Evolutionary conservation across 2,113 vertebrate species (phyloP).

Genomic region (Mobula birostris): DNA sequence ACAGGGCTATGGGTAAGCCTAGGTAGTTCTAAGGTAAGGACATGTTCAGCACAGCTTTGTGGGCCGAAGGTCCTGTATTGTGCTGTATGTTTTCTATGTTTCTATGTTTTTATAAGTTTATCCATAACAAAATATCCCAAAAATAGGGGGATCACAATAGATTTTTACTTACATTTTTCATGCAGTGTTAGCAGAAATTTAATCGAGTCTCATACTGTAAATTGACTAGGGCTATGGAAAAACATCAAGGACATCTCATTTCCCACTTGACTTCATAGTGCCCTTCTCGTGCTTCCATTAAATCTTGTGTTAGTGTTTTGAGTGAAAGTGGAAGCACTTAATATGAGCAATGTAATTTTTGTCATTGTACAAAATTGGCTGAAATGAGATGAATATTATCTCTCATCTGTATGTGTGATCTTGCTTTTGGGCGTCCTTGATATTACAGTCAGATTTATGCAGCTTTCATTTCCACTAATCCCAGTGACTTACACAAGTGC

Average conservation of each 20-base stretch:
- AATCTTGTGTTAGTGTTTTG: not conserved
- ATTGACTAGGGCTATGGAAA: not conserved
- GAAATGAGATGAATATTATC: not conserved
- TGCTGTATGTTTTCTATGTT: too few species aligned
- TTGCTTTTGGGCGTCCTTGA: not conserved
- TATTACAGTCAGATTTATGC: not conserved
- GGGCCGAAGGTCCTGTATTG: too few species aligned
- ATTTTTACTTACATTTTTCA: not conserved
- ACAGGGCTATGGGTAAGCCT: too few species aligned
- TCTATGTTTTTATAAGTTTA: not conserved
- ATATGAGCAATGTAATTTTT: not conserved
- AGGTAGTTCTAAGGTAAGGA: too few species aligned
- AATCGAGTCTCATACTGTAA: not conserved
- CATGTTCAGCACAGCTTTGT: too few species aligned
- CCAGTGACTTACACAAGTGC: not conserved
- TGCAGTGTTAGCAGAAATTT: not conserved
- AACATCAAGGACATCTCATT: not conserved
- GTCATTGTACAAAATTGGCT: not conserved
- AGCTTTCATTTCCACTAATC: constrained; percentile 1
- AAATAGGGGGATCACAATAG: not conserved
- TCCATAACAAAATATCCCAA: not conserved
- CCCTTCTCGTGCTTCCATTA: not conserved
- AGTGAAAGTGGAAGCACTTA: not conserved
- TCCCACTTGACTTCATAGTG: not conserved
- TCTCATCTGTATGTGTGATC: not conserved